Percentiles rank a stretch among this genome's conserved stretches.
Conservation (phyloP, 2,888 invertebrate genomes). For the Apotomis betuletana region DNA sequence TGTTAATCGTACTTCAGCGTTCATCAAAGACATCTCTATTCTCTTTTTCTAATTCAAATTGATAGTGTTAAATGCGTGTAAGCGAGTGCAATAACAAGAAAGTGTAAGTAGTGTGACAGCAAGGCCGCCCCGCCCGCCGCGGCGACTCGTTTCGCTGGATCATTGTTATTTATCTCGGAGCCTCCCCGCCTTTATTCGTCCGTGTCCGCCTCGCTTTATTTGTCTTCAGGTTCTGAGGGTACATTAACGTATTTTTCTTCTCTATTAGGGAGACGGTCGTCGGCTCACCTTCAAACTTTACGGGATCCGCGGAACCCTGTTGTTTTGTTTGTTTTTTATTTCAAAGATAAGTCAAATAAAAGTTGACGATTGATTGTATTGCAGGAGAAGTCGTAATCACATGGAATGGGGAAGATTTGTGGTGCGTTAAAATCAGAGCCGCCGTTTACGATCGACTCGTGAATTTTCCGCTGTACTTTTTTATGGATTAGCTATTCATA, state of each 20-base stretch:
- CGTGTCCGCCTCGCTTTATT: slow-evolving; percentile 79
- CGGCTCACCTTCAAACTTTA: slow-evolving; percentile 80
- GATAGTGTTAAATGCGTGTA: slow-evolving; percentile 41
- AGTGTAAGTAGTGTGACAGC: slow-evolving; percentile 65
- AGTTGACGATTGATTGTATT: slow-evolving; percentile 82
- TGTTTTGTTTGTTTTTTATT: slow-evolving; percentile 79
- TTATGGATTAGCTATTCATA: slow-evolving; percentile 43
- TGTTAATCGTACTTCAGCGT: background rate
- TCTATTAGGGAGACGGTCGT: slow-evolving; percentile 80
- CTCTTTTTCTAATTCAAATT: slow-evolving; percentile 6
- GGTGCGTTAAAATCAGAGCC: slow-evolving; percentile 65
- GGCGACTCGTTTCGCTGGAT: slow-evolving; percentile 65
- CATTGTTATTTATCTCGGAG: slow-evolving; percentile 80
- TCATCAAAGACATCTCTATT: background rate
- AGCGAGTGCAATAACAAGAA: slow-evolving; percentile 58
- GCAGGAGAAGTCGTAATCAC: slow-evolving; percentile 71
- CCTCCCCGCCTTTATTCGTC: slow-evolving; percentile 78
- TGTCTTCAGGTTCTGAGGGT: slow-evolving; percentile 81
- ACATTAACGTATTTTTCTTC: slow-evolving; percentile 84
- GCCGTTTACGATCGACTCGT: slow-evolving; percentile 56
- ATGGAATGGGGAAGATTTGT: slow-evolving; percentile 56
- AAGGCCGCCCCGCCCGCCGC: slow-evolving; percentile 45
- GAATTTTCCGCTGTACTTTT: slow-evolving; percentile 33
- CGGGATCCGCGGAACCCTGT: slow-evolving; percentile 68
- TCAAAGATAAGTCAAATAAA: slow-evolving; percentile 79